Base-by-base conservation (phyloP, 2,888 invertebrate genomes). In the Lasioglossum lativentre region DNA sequence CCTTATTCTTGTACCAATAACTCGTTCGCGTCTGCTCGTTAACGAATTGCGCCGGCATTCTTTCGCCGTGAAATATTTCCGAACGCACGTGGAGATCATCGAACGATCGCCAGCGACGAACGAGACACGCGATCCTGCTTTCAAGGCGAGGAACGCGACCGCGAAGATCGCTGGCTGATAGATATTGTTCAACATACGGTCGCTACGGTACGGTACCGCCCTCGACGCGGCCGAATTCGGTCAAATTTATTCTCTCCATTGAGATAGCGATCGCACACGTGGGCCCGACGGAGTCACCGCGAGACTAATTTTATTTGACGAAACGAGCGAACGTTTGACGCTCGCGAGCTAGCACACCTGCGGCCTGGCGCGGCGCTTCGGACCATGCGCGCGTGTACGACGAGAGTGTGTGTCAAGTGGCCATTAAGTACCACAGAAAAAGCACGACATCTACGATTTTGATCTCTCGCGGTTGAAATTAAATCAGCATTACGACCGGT, bases 401-500 rank as follows among this genome's bases (percentile, higher is more conserved):
- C 34, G 19, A 10, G 38, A 4, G 88, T 86, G 91, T 93, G 90
- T 93, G 94, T 93, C 93, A 92, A 94, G 92, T 92, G 93, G 90
- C 91, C 92, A 94, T 94, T 94, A 94, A 91, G 92, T 56, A 75
- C 79, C 80, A 70, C 87, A 88, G 80, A 90, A 91, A 91, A 91
- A 91, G 74, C 85, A 84, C 85, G 86, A 84, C 81, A 86, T 89
- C 88, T 85, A 92, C 90, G 92, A 93, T 93, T 92, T 86, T 91
- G 90, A 93, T 93, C 92, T 93, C 90, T 87, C 90, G 90, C 89
- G 90, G 88, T 86, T 90, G 91, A 92, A 94, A 94, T 94, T 94
- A 94, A 94, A 94, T 94, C 92, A 92, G 91, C 92, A 93, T 94
- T 93, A 93, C 91, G 92, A 90, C 89, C 90, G 91, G 91, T 92